Evolutionary conservation across 2,888 invertebrate genomes (phyloP).

Genomic region (Anthophora plumipes): DNA sequence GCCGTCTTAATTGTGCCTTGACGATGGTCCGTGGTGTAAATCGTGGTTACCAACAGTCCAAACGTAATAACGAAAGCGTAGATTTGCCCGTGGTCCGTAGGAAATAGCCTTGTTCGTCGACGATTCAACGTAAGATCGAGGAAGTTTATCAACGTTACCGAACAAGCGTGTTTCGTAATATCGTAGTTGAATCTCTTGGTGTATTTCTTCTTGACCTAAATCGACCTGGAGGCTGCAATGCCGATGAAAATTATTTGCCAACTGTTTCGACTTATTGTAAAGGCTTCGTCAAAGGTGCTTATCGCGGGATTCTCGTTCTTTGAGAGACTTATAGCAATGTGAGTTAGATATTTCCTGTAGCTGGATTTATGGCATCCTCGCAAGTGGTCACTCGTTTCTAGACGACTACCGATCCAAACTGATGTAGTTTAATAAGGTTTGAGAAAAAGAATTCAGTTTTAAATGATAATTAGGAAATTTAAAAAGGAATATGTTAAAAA

Average conservation of each 20-base stretch:
- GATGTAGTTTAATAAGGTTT: too few species aligned
- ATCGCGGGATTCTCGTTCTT: too few species aligned
- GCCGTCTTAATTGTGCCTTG: conserved; percentile 13
- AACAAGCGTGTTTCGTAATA: conserved; percentile 1
- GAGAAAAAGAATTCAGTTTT: too few species aligned
- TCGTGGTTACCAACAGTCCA: conserved; percentile 20
- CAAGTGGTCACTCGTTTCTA: too few species aligned
- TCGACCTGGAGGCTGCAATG: not conserved
- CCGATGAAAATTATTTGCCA: not conserved
- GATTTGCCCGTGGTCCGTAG: not conserved
- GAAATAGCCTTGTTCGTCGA: not conserved
- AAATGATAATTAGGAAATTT: too few species aligned
- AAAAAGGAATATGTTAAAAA: too few species aligned
- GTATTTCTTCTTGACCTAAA: conserved; percentile 17
- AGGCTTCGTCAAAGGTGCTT: too few species aligned
- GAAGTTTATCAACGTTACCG: conserved; percentile 16
- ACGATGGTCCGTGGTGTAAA: not conserved
- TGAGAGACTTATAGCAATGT: too few species aligned
- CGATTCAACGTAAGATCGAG: not conserved
- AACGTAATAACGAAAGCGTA: conserved; percentile 34
- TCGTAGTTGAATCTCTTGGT: not conserved
- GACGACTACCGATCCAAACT: too few species aligned
- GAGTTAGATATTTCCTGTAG: too few species aligned
- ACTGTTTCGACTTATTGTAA: not conserved
- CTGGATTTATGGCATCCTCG: too few species aligned